Evolutionary conservation across 2,797 vertebrate genomes (phyloP), one percentile per base, ranked within the genome.

Genomic region (Menidia menidia): DNA sequence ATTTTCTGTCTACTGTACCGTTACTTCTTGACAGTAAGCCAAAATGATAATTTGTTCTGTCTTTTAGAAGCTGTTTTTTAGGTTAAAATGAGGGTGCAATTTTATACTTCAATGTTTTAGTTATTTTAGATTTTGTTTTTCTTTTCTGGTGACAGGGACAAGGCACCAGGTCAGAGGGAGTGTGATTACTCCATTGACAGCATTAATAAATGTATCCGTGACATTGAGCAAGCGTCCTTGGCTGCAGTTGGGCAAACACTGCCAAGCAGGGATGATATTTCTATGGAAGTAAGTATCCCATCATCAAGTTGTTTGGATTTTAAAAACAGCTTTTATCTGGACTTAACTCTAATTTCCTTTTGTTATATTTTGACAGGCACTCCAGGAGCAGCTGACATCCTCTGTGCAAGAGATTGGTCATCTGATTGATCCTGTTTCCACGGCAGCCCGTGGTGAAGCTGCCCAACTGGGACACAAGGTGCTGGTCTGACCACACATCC

Each of bases 401-500:
- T 97, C 97, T 0, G 97, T 99, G 52, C 97, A 99, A 84, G 98
- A 99, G 87, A 98, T 99, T 3, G 97, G 97, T 7, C 96, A 99
- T 76, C 96, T 99, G 53, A 97, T 99, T 1, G 97, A 99, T 88
- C 98, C 98, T 30, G 96, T 98, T 54, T 95, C 96, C 64, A 98
- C 96, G 0, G 94, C 96, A 1, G 97, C 98, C 48, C 93, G 96
- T 32, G 98, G 97, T 35, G 98, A 99, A 85, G 97, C 97, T 6
- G 97, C 97, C 51, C 97, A 99, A 82, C 95, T 99, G 32, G 97
- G 97, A 42, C 97, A 99, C 88, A 99, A 99, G 97, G 98, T 98
- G 92, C 71, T 31, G 61, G 2, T 60, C 64, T 69, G 13, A 2
- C 39, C 50, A n/a, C 67, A 55, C n/a, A 62, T 75, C 75, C 52